phyloP scores from a whole-genome alignment of 2,888 invertebrate species.

The Tineola bisselliella region DNA sequence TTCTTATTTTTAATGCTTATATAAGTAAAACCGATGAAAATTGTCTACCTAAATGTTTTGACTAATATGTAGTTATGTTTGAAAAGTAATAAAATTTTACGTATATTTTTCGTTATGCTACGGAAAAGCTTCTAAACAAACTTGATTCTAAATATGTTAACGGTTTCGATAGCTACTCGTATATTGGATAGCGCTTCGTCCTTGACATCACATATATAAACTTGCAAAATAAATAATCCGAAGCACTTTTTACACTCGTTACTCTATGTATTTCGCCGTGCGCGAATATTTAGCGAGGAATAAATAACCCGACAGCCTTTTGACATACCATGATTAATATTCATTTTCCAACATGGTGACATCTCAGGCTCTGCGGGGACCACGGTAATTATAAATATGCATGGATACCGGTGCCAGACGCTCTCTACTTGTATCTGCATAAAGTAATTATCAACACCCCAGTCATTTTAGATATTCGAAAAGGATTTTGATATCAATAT shows the following conservation, averaged over 20 bases:
- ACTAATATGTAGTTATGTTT: too few relatives aligned
- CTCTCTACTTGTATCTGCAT: conserved; percentile 11
- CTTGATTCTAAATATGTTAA: neutral
- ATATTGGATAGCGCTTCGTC: neutral
- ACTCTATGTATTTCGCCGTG: neutral
- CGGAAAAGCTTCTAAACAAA: neutral
- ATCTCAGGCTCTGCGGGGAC: conserved; percentile 8
- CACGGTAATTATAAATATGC: conserved; percentile 12
- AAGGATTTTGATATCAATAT: neutral
- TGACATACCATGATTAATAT: conserved; percentile 12
- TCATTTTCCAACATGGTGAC: conserved; percentile 12
- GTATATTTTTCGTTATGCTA: neutral
- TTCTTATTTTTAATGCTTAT: too few relatives aligned
- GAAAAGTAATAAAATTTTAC: too few relatives aligned
- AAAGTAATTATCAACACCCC: conserved; percentile 10
- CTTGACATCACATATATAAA: neutral
- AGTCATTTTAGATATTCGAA: neutral
- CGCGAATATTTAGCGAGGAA: conserved; percentile 6
- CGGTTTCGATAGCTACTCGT: neutral
- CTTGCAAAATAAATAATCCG: neutral
- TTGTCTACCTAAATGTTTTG: too few relatives aligned
- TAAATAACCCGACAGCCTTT: conserved; percentile 11
- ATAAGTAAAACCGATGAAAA: too few relatives aligned
- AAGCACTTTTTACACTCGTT: neutral
- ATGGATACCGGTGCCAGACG: conserved; percentile 3